Evolutionary conservation across 2,113 vertebrate genomes (phyloP), one percentile per base, ranked within the genome.

Genomic region (Tympanuchus pallidicinctus): DNA sequence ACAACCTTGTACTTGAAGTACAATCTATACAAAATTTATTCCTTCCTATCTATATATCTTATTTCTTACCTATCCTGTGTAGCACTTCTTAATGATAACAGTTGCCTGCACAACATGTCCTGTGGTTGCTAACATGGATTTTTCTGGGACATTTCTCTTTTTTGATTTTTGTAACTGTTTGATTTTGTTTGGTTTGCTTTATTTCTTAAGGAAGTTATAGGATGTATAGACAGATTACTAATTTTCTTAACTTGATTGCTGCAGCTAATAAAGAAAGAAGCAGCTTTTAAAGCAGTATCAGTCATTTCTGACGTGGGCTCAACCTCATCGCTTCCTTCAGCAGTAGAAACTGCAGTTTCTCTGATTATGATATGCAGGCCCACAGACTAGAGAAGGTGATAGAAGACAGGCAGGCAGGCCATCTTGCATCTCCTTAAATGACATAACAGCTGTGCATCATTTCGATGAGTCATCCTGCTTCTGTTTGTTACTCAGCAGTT

Each of bases 401-500:
- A 66, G 66, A 63, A 91, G 4, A 27, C 22, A 48, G 17, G 25
- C 36, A 63, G 60, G 54, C 40, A 71, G 61, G 48, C 40, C 71
- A 21, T 56, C 34, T 36, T 43, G 10, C 11, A 27, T 63, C 34
- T 63, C 43, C 28, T 61, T 71, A 65, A 89, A 38, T 3, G 59
- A 17, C 11, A 14, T 22, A 78, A 50, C 32, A 64, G 8, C 22
- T 81, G 38, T 88, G 18, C 52, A n/a, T 66, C 1, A 1, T 77
- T 69, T 15, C 42, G 54, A 43, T 74, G 65, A 89, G 57, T 65
- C 54, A 65, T 72, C 66, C 24, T 83, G 60, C 65, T 78, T 52
- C 56, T 72, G 6, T 45, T 92, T 57, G 61, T 64, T 95, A 70
- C 45, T 86, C 76, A 90, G 79, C 50, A 81, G 38, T 71, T 66